Evolutionary conservation across 2,888 invertebrate species (phyloP), one percentile per base, ranked within the genome.

Genomic region (Slavum lentiscoides): DNA sequence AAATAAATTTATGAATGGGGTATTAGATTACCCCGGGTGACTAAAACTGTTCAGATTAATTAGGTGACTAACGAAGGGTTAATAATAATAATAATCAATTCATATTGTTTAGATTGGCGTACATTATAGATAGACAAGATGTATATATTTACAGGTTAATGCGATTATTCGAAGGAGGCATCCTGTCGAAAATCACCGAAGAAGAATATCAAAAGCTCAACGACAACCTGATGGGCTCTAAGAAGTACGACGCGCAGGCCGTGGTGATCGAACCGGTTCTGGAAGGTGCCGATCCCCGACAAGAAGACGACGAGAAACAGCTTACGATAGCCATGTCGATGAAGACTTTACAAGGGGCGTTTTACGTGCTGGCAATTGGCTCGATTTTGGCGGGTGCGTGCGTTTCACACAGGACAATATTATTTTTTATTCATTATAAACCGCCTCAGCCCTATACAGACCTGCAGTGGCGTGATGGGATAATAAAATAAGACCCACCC

Each of bases 131-230:
- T n/a, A n/a, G n/a, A 30, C 30, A 2, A 4, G 30, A 30, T 30
- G 30, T 30, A 30, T 30, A 30, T 30, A 2, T 30, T 30, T 84
- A 11, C 84, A 93, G 93, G 49, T 87, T 93, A 2, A 92, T 92
- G 89, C 90, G 90, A 59, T 88, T 93, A 9, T 93, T 93, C 84
- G 93, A 93, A 87, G 91, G 92, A 1, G 93, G 93, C 3, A 92
- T 93, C 70, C 86, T 93, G 74, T 90, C 91, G 0, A 93, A 92
- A 87, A 92, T 93, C 89, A 93, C 93, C 0, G 91, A 91, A 84
- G 91, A 91, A 75, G 93, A 93, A 85, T 93, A 93, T 85, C 91
- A 90, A 85, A 91, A 90, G 83, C 88, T 93, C 83, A 91, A 91
- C 82, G 87, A 91, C 88, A 82, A 83, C 53, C 62, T 77, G 11